Conservation (phyloP, 92 coral and sea anemone genomes). For the Pocillopora grandis region DNA sequence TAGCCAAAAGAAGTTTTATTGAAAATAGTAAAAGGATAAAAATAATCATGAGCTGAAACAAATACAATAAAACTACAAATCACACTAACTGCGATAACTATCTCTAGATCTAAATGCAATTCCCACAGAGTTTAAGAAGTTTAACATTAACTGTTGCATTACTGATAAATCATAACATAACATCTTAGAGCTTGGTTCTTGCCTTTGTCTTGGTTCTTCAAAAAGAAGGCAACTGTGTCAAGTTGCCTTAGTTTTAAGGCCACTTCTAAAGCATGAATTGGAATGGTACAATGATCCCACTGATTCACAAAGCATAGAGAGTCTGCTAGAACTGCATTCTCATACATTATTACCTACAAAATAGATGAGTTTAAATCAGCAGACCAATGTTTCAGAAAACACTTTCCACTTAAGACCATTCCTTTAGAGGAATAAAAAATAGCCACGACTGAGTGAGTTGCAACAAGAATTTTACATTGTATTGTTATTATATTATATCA, state of each 20-base stretch:
- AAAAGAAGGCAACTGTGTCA: constrained; percentile 94
- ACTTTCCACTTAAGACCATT: no score
- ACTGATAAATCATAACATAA: background rate
- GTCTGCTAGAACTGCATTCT: constrained; percentile 95
- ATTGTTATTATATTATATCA: no score
- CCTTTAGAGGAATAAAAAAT: background rate
- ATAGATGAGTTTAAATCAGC: background rate
- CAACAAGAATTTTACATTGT: no score
- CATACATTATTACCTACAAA: constrained; percentile 85
- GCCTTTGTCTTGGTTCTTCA: constrained; percentile 96
- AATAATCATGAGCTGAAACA: no score
- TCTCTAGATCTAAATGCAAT: background rate
- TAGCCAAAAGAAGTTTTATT: no score
- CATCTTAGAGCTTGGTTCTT: background rate
- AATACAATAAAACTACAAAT: no score
- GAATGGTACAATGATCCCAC: constrained; percentile 96
- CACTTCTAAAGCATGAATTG: constrained; percentile 94
- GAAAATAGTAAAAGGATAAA: no score
- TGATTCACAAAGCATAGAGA: constrained; percentile 78
- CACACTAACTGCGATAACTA: background rate
- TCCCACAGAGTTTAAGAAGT: background rate
- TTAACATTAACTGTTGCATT: background rate
- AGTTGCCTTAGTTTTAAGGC: constrained; percentile 95
- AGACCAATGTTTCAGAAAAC: background rate
- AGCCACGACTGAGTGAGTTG: background rate